Evolutionary conservation across 2,113 vertebrate genomes (phyloP), one percentile per base, ranked within the genome.

Genomic region (Solea solea): DNA sequence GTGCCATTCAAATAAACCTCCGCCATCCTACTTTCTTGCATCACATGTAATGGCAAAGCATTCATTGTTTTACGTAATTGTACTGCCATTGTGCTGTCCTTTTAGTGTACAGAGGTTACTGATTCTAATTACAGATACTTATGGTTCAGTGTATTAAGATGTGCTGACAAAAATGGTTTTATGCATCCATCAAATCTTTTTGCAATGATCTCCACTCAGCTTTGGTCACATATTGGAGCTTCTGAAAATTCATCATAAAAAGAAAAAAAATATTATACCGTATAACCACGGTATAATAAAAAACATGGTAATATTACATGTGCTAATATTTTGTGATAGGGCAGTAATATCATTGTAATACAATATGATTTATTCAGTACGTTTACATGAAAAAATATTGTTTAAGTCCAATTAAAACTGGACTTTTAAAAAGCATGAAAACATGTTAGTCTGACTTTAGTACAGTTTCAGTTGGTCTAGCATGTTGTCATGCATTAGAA

Each of bases 1-100:
- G 86, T 83, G 75, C 78, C 80, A 84, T 89, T 86, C 87, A 85
- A 88, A 89, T 89, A 85, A 84, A 84, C 77, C 81, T 83, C 83
- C 0, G 68, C 64, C 66, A 81, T 76, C 49, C 67, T 88, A 80
- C 80, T 85, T 79, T 74, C 74, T 84, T 84, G 69, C 62, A 62
- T 60, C 73, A 59, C 65, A 61, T 69, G 69, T 87, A 86, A 88
- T 90, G 82, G 82, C 71, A 56, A 52, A 49, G 51, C 84, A 86
- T 84, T 78, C 70, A 89, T 88, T 89, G 78, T 86, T 89, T 73
- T 81, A 77, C 69, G 81, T 88, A 80, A 82, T 83, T 80, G 76
- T 72, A 68, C 76, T 86, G 78, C 80, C 64, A 81, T 81, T 76
- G 78, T 80, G 66, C 48, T 57, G 54, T 73, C 63, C 74, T 86